Percentiles rank a stretch among this genome's conserved stretches.
Evolutionary conservation across 2,888 invertebrate genomes (phyloP).

Genomic region (Trissoscelio sp.): DNA sequence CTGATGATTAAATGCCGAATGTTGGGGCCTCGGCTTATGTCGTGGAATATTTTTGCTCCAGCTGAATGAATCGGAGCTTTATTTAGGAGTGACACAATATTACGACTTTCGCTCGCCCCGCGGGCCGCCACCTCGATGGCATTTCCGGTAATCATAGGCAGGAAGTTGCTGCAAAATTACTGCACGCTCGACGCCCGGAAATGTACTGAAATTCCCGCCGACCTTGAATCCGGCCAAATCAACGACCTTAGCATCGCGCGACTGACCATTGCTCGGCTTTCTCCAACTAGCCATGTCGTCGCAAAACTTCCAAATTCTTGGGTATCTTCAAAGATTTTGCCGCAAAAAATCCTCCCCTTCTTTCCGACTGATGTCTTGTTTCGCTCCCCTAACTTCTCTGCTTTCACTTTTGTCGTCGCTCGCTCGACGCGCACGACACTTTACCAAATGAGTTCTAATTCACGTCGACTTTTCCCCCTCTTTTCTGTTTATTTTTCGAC

Average conservation of each 20-base stretch:
- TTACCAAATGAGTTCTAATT: constrained; percentile 77
- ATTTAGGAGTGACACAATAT: constrained; percentile 56
- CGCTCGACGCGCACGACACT: constrained; percentile 72
- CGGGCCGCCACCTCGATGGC: constrained; percentile 64
- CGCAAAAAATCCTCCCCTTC: background rate
- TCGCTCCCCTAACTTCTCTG: constrained; percentile 8
- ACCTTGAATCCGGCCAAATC: constrained; percentile 53
- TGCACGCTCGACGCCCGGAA: constrained; percentile 73
- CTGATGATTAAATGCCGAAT: background rate
- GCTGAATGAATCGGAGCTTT: constrained; percentile 40
- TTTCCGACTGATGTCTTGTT: constrained; percentile 28
- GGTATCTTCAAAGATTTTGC: background rate
- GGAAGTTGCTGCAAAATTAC: constrained; percentile 78
- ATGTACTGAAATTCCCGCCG: constrained; percentile 51
- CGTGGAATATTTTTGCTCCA: too few species aligned
- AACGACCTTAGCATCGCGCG: constrained; percentile 32
- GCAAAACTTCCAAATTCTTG: background rate
- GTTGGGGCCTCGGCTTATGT: too few species aligned
- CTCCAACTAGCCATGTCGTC: constrained; percentile 1
- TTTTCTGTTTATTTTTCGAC: constrained; percentile 60
- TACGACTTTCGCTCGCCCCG: constrained; percentile 30
- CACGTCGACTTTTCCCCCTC: constrained; percentile 55
- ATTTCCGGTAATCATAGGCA: constrained; percentile 78
- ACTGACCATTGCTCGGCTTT: constrained; percentile 3
- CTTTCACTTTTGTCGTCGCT: constrained; percentile 21